These are phyloP conservation scores for Mayetiola destructor DNA, from an alignment of 2,888 invertebrate species.

Conservation along the genomic window DNA sequence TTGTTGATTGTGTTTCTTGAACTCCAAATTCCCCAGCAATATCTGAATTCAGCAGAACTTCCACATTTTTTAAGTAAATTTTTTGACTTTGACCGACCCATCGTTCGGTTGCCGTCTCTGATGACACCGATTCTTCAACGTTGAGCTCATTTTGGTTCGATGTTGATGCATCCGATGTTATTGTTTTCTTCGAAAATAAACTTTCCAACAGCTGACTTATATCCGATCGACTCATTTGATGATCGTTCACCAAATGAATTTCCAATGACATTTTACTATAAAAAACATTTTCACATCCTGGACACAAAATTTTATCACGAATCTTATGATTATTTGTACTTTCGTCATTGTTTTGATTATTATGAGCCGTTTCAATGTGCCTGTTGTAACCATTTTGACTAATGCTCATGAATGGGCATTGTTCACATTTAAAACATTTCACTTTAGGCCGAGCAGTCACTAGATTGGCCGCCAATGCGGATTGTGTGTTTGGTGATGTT, in stretches of 20 bases:
- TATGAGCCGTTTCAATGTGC: conserved; percentile 20
- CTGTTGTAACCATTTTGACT: conserved; percentile 21
- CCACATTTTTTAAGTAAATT: conserved; percentile 34
- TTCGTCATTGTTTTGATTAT: background rate
- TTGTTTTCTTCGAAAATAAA: conserved; percentile 22
- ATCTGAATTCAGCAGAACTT: conserved; percentile 29
- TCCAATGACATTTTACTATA: conserved; percentile 46
- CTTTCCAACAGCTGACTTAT: conserved; percentile 43
- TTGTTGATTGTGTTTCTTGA: background rate
- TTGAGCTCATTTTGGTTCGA: background rate
- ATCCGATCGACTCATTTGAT: conserved; percentile 48
- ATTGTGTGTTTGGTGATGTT: background rate
- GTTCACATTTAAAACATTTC: conserved; percentile 25
- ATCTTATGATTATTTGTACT: background rate
- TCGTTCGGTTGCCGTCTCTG: background rate
- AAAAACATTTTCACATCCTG: conserved; percentile 52
- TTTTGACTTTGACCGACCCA: conserved; percentile 21
- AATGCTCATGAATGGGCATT: conserved; percentile 29
- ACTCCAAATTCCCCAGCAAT: background rate
- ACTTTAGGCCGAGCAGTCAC: conserved; percentile 18
- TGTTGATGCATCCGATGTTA: background rate
- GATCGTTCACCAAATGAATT: conserved; percentile 51
- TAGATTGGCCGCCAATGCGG: conserved; percentile 9
- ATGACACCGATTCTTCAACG: background rate
- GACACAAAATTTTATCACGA: conserved; percentile 38